These are phyloP conservation scores for Elgaria multicarinata DNA, from an alignment of 2,113 vertebrate species.

Conservation along the genomic window DNA sequence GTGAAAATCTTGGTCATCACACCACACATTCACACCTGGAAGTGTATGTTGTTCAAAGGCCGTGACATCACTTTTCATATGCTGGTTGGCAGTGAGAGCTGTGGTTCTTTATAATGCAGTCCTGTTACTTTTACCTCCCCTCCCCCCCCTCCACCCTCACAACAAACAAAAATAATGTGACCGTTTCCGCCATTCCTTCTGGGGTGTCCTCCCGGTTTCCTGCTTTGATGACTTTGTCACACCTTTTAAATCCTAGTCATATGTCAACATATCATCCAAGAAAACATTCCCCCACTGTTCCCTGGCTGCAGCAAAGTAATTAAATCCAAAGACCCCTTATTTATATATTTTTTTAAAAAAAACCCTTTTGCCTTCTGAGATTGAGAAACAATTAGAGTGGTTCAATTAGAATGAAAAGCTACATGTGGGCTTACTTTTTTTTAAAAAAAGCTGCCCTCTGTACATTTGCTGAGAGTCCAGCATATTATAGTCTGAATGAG, in stretches of 20 bases:
- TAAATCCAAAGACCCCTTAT: slow-evolving; percentile 52
- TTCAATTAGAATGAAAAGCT: slow-evolving; percentile 69
- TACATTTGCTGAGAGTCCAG: slow-evolving; percentile 52
- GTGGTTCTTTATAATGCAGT: neutral
- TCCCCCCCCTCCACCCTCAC: no score
- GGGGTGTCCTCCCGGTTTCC: neutral
- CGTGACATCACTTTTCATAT: neutral
- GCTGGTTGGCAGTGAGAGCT: neutral
- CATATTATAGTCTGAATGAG: slow-evolving; percentile 69
- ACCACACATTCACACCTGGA: neutral
- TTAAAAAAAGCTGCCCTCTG: slow-evolving; percentile 2
- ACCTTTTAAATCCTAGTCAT: slow-evolving; percentile 48
- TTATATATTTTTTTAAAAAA: no score
- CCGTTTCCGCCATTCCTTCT: neutral
- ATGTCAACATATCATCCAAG: slow-evolving; percentile 44
- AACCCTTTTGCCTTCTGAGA: slow-evolving; percentile 55
- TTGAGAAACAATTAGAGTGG: slow-evolving; percentile 49
- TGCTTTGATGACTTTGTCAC: slow-evolving; percentile 25
- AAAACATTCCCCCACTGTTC: slow-evolving; percentile 42
- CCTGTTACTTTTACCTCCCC: neutral
- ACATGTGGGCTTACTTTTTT: slow-evolving; percentile 33
- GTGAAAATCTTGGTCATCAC: neutral
- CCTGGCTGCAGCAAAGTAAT: slow-evolving; percentile 26
- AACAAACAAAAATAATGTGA: neutral
- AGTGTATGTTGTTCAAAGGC: neutral